A percentile compares a stretch with the other conserved stretches of the same genome.
Conservation (phyloP, 1,140 invertebrate species). For the Penaeus chinensis region DNA sequence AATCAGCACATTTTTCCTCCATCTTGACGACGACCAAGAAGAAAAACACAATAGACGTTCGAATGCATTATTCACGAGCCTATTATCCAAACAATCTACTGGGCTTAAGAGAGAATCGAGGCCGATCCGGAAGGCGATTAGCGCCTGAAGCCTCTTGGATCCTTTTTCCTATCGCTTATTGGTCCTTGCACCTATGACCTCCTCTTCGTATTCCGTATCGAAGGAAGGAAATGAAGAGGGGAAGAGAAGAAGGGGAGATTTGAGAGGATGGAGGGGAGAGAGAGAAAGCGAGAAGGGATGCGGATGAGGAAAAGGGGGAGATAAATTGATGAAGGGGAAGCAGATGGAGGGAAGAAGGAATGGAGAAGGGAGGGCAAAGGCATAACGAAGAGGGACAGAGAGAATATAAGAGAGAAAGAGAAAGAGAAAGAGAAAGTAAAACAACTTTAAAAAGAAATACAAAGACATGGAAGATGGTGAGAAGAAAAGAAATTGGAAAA, state of each 20-base stretch:
- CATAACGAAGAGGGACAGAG: background rate
- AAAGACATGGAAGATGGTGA: background rate
- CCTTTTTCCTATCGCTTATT: background rate
- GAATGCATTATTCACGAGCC: too few relatives aligned
- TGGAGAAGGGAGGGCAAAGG: background rate
- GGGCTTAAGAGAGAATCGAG: too few relatives aligned
- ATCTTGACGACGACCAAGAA: too few relatives aligned
- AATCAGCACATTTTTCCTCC: too few relatives aligned
- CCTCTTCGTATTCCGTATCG: background rate
- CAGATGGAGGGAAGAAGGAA: background rate
- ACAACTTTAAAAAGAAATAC: background rate
- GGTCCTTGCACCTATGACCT: background rate
- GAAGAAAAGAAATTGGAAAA: too few relatives aligned
- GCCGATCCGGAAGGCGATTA: too few relatives aligned
- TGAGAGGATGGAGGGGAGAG: background rate
- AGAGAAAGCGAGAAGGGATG: background rate
- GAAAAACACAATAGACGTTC: too few relatives aligned
- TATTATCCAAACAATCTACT: too few relatives aligned
- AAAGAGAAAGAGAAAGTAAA: slow-evolving; percentile 1
- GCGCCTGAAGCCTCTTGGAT: background rate
- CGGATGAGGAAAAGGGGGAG: background rate
- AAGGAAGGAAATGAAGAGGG: background rate
- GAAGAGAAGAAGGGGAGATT: background rate
- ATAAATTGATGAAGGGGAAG: background rate
- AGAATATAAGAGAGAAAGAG: background rate